Evolutionary conservation across 2,797 vertebrate genomes (phyloP), one percentile per base, ranked within the genome.

Genomic region (Pyrocephalus nanus): DNA sequence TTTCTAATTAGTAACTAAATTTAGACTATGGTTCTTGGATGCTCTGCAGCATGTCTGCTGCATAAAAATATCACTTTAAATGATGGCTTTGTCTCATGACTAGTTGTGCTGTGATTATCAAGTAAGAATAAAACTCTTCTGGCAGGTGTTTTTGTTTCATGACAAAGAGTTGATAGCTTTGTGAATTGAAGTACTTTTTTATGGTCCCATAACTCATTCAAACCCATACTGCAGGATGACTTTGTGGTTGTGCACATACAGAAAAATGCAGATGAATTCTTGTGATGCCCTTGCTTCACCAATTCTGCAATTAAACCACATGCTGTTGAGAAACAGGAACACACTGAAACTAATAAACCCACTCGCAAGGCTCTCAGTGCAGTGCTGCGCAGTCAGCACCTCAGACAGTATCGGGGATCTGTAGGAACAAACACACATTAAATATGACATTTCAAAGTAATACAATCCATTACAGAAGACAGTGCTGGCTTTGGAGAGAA

Each of bases 81-180:
- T 90, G 61, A 93, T 91, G 65, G 47, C 65, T 91, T 89, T 92
- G 72, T 96, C 92, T 85, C 93, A 36, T 78, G 55, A 43, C 78
- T 96, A 88, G 71, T 75, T 92, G 81, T 57, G 40, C 70, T 95
- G 50, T 94, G 89, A 91, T 96, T 95, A 97, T 64, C 84, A 95
- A 93, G 91, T 87, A 95, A 94, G 94, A 95, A 79, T 94, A 95
- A 95, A 96, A 93, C 81, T 94, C 81, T 94, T 83, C 43, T 89
- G 93, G 84, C 93, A 96, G 93, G 94, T 96, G 94, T 91, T 96
- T 97, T 95, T 92, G 88, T 95, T 96, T 97, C 93, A 48, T 51
- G 89, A 94, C 92, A 74, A 92, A 94, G 78, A 91, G 67, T 53
- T 86, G 86, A 96, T 93, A 92, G 95, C 77, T 89, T 92, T 92